Conservation (phyloP, 2,888 invertebrate species). For the Dugesia japonica region DNA sequence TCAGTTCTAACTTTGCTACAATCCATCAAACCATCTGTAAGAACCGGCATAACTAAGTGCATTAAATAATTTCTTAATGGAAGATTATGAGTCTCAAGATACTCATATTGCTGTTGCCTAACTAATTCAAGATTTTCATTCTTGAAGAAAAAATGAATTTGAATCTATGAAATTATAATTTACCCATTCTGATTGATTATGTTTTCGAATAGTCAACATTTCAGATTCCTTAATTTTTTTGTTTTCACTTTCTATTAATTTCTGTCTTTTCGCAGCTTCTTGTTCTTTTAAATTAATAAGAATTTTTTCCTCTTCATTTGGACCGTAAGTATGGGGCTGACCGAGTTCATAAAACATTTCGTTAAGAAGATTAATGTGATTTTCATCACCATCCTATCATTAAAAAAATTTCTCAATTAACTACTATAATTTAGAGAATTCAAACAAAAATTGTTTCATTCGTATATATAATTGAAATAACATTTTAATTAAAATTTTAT, state of each 20-base stretch:
- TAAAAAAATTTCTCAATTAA: no score
- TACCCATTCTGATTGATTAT: background rate
- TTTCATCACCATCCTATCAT: background rate
- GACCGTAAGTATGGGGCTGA: background rate
- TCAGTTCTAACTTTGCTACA: background rate
- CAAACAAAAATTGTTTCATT: no score
- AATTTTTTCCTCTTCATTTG: background rate
- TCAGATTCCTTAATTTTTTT: background rate
- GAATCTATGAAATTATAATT: background rate
- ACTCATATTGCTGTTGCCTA: background rate
- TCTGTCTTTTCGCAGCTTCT: background rate
- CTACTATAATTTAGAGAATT: no score
- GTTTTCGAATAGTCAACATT: background rate
- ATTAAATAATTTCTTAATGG: conserved; percentile 9
- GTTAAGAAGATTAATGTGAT: background rate
- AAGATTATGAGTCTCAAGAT: background rate
- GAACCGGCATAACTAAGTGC: background rate
- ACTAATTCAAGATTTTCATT: background rate
- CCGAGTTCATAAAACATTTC: background rate
- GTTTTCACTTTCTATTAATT: background rate
- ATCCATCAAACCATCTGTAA: conserved; percentile 10
- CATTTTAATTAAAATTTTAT: no score
- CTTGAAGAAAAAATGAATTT: background rate
- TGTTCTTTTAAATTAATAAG: background rate
- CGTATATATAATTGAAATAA: no score